Evolutionary conservation across 2,113 vertebrate species (phyloP).

Genomic region (Phyllostomus hastatus): DNA sequence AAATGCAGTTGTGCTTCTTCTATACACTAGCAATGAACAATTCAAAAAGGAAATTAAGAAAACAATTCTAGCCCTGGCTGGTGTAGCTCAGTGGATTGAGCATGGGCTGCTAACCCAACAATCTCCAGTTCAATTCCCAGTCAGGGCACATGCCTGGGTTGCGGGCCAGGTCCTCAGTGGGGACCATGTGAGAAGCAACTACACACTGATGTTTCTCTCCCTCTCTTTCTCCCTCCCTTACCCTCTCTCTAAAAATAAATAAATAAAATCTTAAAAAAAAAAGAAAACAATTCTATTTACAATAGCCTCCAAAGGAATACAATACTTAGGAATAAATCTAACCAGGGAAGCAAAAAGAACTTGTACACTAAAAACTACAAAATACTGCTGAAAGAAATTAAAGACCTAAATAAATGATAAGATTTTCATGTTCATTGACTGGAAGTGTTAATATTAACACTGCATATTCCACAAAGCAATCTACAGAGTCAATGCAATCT

Average conservation of each 20-base stretch:
- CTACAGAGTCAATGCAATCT: background rate
- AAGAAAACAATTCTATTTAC: background rate
- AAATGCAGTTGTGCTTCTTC: background rate
- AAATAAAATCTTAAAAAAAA: too few species aligned
- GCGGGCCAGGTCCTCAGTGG: too few species aligned
- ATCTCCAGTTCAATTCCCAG: too few species aligned
- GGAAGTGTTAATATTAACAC: background rate
- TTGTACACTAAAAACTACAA: background rate
- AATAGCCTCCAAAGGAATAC: background rate
- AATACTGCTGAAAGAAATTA: background rate
- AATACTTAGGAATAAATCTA: constrained; percentile 19
- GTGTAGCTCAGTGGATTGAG: too few species aligned
- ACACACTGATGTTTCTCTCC: too few species aligned
- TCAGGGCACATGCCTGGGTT: too few species aligned
- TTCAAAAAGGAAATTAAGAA: background rate
- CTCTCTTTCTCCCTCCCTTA: too few species aligned
- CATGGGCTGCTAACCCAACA: too few species aligned
- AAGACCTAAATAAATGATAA: background rate
- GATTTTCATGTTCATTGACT: background rate
- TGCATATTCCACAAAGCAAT: background rate
- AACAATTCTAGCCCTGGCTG: background rate
- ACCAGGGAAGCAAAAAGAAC: background rate
- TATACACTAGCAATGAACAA: background rate
- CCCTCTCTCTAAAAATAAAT: too few species aligned
- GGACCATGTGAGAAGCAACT: too few species aligned